Evolutionary conservation across 2,888 invertebrate genomes (phyloP).

Genomic region (Ornithoptera priamus): DNA sequence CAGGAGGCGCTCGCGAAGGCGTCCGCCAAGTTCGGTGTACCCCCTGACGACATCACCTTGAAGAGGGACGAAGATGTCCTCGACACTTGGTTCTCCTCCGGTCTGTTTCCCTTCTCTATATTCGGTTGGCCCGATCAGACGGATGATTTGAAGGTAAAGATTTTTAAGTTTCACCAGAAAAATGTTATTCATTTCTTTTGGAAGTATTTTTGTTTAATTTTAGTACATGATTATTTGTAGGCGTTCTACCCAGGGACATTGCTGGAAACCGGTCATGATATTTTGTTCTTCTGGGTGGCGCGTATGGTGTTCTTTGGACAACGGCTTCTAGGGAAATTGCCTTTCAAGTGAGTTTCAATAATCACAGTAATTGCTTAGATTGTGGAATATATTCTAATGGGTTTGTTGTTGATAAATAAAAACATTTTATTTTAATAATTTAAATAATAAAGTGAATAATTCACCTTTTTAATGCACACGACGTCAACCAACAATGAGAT

Average conservation of each 20-base stretch:
- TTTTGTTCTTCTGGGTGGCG: slow-evolving; percentile 99
- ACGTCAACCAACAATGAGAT: no score
- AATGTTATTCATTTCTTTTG: no score
- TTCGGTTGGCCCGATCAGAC: slow-evolving; percentile 97
- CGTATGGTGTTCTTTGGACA: slow-evolving; percentile 99
- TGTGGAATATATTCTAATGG: no score
- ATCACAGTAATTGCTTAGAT: no score
- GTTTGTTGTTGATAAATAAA: no score
- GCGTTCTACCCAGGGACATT: slow-evolving; percentile 95
- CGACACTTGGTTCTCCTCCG: slow-evolving; percentile 99
- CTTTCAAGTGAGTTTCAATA: slow-evolving; percentile 84
- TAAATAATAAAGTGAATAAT: no score
- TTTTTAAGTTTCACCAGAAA: no score
- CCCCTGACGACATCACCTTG: slow-evolving; percentile 76
- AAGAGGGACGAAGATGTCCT: slow-evolving; percentile 96
- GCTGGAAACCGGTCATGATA: slow-evolving; percentile 98
- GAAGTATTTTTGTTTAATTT: no score
- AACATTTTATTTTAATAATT: no score
- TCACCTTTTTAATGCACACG: no score
- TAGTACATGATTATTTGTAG: slow-evolving; percentile 55
- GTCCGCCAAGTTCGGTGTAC: slow-evolving; percentile 82
- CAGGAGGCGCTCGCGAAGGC: slow-evolving; percentile 91
- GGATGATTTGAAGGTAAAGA: slow-evolving; percentile 80
- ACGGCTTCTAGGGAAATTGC: slow-evolving; percentile 92
- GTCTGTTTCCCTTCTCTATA: slow-evolving; percentile 96